These are phyloP conservation scores for Scyliorhinus canicula DNA, from an alignment of 2,797 vertebrate genomes.

Conservation along the genomic window DNA sequence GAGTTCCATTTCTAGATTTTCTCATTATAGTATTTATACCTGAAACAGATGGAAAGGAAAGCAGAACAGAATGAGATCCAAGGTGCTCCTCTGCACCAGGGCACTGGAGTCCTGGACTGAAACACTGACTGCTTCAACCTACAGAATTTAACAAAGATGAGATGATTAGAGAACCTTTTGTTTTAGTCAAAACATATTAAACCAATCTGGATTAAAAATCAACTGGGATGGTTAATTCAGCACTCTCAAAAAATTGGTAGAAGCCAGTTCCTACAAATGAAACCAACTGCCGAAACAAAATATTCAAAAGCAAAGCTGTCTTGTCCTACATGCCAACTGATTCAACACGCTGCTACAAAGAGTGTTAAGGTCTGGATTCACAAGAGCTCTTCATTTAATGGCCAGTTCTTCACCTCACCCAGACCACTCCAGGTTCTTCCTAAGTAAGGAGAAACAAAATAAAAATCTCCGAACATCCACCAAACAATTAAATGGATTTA, in stretches of 20 bases:
- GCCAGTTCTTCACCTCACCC: not conserved
- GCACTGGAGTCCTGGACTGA: slow-evolving; percentile 97
- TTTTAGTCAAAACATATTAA: not conserved
- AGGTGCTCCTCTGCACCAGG: slow-evolving; percentile 89
- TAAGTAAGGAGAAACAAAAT: not conserved
- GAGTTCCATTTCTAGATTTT: not conserved
- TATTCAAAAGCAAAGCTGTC: not conserved
- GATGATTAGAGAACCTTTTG: not conserved
- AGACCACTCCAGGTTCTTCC: not conserved
- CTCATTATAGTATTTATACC: slow-evolving; percentile 55
- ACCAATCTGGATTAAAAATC: not conserved
- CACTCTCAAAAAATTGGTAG: not conserved
- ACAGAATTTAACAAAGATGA: slow-evolving; percentile 40
- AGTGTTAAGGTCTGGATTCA: not conserved
- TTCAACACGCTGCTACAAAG: not conserved
- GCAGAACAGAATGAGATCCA: slow-evolving; percentile 96
- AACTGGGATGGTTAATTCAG: not conserved
- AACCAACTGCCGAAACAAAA: not conserved
- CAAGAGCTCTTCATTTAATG: not conserved
- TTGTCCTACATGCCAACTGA: not conserved
- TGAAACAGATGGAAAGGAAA: slow-evolving; percentile 99
- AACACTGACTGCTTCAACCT: slow-evolving; percentile 98
- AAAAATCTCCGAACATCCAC: not conserved
- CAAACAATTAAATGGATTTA: not conserved
- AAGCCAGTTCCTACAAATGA: not conserved